These are phyloP conservation scores for Lordiphosa fenestrarum DNA, from an alignment of 2,888 invertebrate genomes.

Conservation along the genomic window DNA sequence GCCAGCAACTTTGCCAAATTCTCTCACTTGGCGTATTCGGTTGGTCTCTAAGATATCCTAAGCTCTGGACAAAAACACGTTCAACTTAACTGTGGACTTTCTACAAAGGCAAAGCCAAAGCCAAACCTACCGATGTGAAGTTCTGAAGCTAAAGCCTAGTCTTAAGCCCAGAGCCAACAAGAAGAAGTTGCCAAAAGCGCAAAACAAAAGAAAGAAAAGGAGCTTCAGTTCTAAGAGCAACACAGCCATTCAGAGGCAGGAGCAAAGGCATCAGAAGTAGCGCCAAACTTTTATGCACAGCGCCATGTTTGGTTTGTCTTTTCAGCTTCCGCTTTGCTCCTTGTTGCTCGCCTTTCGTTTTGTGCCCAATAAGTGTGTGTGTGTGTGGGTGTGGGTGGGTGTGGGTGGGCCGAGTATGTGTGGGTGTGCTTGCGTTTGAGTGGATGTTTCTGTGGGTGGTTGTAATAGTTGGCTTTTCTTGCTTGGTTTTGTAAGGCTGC, in stretches of 20 bases:
- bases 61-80: constrained; percentile 22
- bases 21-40: constrained; percentile 25
- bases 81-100: constrained; percentile 8
- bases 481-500: constrained; percentile 18
- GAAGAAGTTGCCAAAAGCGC: constrained; percentile 68
- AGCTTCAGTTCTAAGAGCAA: constrained; percentile 25
- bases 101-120: constrained; percentile 4
- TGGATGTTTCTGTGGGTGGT: constrained; percentile 23
- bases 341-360: constrained; percentile 37
- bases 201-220: constrained; percentile 52
- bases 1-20: constrained; percentile 36
- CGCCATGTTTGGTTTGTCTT: constrained; percentile 80
- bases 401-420: constrained; percentile 9
- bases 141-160: constrained; percentile 61
- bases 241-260: constrained; percentile 2
- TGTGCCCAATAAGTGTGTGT: constrained; percentile 18
- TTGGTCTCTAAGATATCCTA: constrained; percentile 23
- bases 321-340: constrained; percentile 71
- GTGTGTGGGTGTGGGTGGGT: constrained; percentile 5
- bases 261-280: constrained; percentile 43
- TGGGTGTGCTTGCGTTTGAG: constrained; percentile 14
- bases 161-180: constrained; percentile 72
- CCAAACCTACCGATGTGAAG: constrained; percentile 20
- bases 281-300: constrained; percentile 68
- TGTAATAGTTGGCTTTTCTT: constrained; percentile 29